Conservation (phyloP, 2,113 vertebrate genomes). For the Paracyprichromis sp. region DNA sequence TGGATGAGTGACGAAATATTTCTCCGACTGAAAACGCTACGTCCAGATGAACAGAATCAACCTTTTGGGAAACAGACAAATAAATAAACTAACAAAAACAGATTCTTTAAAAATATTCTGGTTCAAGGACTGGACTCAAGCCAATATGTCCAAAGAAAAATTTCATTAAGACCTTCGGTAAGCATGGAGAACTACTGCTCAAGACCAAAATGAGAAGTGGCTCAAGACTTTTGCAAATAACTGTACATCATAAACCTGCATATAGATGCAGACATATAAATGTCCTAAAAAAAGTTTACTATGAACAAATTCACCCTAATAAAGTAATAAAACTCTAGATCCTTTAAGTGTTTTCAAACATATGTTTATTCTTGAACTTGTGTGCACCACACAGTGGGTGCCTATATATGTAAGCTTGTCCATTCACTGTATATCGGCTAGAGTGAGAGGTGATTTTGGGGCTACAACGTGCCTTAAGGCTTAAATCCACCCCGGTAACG, state of each 20-base stretch:
- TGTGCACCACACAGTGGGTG: not conserved
- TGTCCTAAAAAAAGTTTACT: not conserved
- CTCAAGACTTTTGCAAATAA: not conserved
- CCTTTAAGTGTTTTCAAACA: not conserved
- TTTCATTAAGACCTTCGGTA: not conserved
- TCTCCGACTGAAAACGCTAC: not conserved
- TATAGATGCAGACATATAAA: not conserved
- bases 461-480: constrained; percentile 28
- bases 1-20: not conserved
- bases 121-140: not conserved
- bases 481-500: constrained; percentile 13
- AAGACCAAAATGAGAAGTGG: not conserved
- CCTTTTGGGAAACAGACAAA: not conserved
- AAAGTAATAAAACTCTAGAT: not conserved
- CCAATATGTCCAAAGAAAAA: not conserved
- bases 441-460: constrained; percentile 32
- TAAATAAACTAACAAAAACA: not conserved
- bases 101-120: not conserved
- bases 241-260: not conserved
- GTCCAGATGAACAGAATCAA: not conserved
- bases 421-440: not conserved
- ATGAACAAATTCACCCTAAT: not conserved
- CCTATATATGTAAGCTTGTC: not conserved
- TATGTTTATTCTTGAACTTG: not conserved
- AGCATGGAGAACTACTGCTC: not conserved